These are phyloP conservation scores for Cheilinus undulatus DNA, from an alignment of 2,113 vertebrate species.

Conservation along the genomic window DNA sequence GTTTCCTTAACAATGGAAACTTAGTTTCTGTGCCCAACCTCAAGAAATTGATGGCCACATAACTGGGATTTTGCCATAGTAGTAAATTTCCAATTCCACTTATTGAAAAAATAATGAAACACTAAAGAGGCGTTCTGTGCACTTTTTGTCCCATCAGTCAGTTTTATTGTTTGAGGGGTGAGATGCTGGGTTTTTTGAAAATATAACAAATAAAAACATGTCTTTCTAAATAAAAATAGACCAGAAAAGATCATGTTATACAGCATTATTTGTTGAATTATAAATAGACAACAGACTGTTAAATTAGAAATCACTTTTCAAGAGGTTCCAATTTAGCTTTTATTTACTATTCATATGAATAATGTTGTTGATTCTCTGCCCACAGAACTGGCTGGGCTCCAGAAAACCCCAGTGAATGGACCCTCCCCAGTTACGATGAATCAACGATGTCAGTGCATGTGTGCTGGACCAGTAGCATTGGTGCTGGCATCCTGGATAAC, in stretches of 20 bases:
- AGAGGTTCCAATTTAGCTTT: no score
- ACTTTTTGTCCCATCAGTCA: conserved; percentile 55
- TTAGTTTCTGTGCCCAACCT: conserved; percentile 70
- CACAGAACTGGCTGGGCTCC: no score
- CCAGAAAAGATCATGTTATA: neutral
- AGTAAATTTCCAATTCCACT: conserved; percentile 73
- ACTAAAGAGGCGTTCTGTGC: conserved; percentile 47
- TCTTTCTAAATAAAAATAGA: conserved; percentile 5
- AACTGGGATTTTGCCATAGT: conserved; percentile 60
- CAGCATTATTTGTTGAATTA: neutral
- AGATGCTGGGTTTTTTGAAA: conserved; percentile 26
- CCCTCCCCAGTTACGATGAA: no score
- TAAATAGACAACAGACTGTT: no score
- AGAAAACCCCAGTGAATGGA: no score
- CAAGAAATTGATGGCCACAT: conserved; percentile 72
- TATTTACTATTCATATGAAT: no score
- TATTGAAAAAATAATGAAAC: conserved; percentile 69
- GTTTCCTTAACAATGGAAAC: conserved; percentile 79
- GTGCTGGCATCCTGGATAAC: no score
- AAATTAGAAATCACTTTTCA: no score
- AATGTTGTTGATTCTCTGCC: no score
- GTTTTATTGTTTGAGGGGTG: conserved; percentile 50
- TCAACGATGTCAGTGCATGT: no score
- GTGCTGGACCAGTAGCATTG: no score
- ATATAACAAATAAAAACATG: conserved; percentile 13